Evolutionary conservation across 2,113 vertebrate genomes (phyloP).

Genomic region (Martes martes): DNA sequence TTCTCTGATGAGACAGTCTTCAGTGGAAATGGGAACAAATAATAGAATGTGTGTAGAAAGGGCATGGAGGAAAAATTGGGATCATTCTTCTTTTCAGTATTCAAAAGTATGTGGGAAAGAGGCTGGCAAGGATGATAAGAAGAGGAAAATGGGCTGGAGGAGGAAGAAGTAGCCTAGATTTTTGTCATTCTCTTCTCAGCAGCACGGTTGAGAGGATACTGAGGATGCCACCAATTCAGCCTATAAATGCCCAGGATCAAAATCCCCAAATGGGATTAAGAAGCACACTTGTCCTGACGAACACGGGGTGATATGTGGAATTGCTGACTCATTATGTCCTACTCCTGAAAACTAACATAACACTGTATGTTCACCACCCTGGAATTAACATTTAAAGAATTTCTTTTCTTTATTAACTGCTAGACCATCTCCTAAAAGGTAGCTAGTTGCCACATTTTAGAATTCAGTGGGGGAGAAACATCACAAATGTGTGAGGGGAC

Average conservation of each 20-base stretch:
- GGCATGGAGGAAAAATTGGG: neutral
- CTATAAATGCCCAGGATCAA: neutral
- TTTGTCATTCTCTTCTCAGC: neutral
- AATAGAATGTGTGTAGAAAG: neutral
- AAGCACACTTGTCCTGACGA: neutral
- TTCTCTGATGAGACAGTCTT: neutral
- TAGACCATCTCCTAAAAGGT: neutral
- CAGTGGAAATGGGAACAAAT: neutral
- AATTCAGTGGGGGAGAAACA: neutral
- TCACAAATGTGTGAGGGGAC: neutral
- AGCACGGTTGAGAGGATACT: neutral
- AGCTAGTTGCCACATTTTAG: neutral
- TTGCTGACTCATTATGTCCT: neutral
- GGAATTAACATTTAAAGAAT: neutral
- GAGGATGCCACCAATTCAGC: neutral
- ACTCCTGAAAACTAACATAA: neutral
- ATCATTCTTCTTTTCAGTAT: neutral
- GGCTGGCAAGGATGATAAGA: neutral
- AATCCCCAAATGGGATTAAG: neutral
- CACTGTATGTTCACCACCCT: neutral
- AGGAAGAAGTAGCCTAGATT: neutral
- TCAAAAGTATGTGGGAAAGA: neutral
- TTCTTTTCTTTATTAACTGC: neutral
- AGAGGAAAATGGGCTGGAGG: neutral
- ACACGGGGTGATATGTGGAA: neutral